Conservation (phyloP, 1,140 invertebrate species). For the Periplaneta americana region DNA sequence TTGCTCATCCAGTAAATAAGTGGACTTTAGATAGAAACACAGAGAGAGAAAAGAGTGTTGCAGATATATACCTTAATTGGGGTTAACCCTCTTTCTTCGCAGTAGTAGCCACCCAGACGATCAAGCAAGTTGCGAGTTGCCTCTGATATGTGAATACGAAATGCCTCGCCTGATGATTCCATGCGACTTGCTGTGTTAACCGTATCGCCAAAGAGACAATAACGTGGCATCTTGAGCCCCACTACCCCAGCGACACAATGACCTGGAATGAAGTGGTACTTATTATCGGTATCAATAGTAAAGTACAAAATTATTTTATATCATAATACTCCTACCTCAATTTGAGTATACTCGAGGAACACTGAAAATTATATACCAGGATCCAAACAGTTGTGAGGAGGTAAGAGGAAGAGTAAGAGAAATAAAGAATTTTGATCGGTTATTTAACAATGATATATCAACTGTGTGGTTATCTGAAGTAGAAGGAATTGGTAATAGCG, state of each 20-base stretch:
- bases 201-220: conserved; percentile 91
- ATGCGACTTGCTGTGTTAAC: conserved; percentile 71
- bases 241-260: conserved; percentile 49
- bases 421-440: too few relatives aligned
- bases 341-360: too few relatives aligned
- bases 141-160: conserved; percentile 67
- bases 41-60: too few relatives aligned
- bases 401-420: too few relatives aligned
- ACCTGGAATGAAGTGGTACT: conserved; percentile 29
- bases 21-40: too few relatives aligned
- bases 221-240: conserved; percentile 68
- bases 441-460: too few relatives aligned
- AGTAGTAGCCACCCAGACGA: conserved; percentile 59
- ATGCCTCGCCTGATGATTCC: conserved; percentile 63
- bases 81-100: conserved; percentile 60
- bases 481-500: too few relatives aligned
- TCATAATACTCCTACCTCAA: neutral
- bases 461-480: too few relatives aligned
- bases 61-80: conserved; percentile 69
- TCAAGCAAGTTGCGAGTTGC: conserved; percentile 57
- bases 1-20: too few relatives aligned
- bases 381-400: neutral
- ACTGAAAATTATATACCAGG: neutral
- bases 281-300: neutral
- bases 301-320: neutral